Evolutionary conservation across 2,797 vertebrate genomes (phyloP).

Genomic region (Hafferia zeledoni): DNA sequence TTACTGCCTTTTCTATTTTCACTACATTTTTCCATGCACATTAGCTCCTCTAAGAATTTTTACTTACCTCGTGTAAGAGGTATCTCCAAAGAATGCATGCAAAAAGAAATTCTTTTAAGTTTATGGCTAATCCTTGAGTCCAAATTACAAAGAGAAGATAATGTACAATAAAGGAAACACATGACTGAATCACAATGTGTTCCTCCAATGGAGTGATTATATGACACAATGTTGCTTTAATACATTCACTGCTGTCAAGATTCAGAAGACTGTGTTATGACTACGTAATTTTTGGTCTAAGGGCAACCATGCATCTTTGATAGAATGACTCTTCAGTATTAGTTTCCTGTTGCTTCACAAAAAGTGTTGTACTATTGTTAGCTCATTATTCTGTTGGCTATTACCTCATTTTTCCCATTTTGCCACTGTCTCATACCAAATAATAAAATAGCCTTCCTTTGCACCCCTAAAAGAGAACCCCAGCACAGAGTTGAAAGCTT

Average conservation of each 20-base stretch:
- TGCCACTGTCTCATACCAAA: background rate
- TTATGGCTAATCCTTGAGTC: background rate
- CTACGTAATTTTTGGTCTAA: background rate
- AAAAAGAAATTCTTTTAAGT: conserved; percentile 28
- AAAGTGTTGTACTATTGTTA: background rate
- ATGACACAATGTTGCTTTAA: background rate
- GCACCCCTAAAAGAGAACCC: background rate
- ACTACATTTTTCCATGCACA: conserved; percentile 39
- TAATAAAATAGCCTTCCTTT: background rate
- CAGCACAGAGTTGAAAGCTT: background rate
- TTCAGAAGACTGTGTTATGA: background rate
- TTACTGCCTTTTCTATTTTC: conserved; percentile 42
- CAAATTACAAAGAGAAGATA: background rate
- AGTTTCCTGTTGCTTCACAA: background rate
- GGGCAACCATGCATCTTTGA: background rate
- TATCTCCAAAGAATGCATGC: background rate
- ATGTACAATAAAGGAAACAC: background rate
- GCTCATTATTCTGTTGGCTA: background rate
- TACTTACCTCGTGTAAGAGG: conserved; percentile 49
- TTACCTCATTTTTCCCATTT: background rate
- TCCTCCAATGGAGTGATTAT: background rate
- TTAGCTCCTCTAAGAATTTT: background rate
- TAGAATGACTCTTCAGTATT: background rate
- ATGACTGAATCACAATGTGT: background rate
- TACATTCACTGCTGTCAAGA: background rate